Percentiles rank a stretch among this genome's conserved stretches.
Conservation (phyloP, 2,888 invertebrate species). For the Ennomos fuscantarius region DNA sequence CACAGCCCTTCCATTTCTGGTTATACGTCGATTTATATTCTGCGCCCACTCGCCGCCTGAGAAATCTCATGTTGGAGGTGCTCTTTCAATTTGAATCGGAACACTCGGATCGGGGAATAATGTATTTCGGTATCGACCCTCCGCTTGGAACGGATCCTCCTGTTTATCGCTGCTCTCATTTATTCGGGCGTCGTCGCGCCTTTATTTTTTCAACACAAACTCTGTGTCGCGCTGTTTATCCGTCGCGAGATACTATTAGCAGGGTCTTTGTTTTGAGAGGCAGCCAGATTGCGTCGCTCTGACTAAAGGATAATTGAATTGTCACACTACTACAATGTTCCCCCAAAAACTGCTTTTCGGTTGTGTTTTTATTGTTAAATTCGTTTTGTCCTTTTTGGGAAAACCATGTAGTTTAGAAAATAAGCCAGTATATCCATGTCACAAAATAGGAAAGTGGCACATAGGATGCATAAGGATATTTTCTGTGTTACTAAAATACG, state of each 20-base stretch:
- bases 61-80: slow-evolving; percentile 85
- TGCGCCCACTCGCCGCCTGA: slow-evolving; percentile 84
- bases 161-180: slow-evolving; percentile 84
- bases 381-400: slow-evolving; percentile 34
- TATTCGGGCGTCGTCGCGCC: slow-evolving; percentile 83
- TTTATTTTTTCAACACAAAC: slow-evolving; percentile 83
- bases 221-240: slow-evolving; percentile 78
- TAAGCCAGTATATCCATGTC: not conserved
- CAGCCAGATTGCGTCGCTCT: slow-evolving; percentile 71
- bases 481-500: too few relatives aligned
- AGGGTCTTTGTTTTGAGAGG: slow-evolving; percentile 77
- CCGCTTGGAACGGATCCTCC: slow-evolving; percentile 80
- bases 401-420: slow-evolving; percentile 25
- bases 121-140: slow-evolving; percentile 85
- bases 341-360: slow-evolving; percentile 45
- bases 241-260: slow-evolving; percentile 76
- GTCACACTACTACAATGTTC: slow-evolving; percentile 60
- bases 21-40: slow-evolving; percentile 85
- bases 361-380: slow-evolving; percentile 39
- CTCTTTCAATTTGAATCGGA: slow-evolving; percentile 86
- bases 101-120: slow-evolving; percentile 85
- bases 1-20: slow-evolving; percentile 82
- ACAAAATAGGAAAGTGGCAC: not conserved
- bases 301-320: slow-evolving; percentile 76
- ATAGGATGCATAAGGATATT: too few relatives aligned